Base-by-base conservation (phyloP, 2,888 invertebrate genomes). In the Tortricodes alternella region DNA sequence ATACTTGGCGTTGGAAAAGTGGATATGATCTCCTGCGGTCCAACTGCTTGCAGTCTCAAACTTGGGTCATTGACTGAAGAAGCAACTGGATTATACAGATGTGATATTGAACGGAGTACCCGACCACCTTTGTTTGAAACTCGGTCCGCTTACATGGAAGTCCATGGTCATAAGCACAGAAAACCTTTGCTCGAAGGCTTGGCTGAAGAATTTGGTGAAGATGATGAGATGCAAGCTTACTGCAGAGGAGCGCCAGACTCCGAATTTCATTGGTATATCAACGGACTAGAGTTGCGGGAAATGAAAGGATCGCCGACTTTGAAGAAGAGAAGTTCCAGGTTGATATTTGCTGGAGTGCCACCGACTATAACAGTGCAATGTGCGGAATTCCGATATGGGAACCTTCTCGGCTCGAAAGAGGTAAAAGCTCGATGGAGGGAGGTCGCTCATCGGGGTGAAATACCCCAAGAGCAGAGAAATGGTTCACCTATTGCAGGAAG, bases 371-470 rank as follows among this genome's bases (percentile, higher is more conserved):
- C 82, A 61, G 85, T 78, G 68, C 92, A 73, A 65, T 93, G 85
- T 80, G 92, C 84, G 37, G 92, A 76, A 73, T 90, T 67, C 68
- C 85, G 87, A 7, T 84, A 88, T 32, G 92, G 92, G 0, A 92
- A 89, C 73, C 58, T 83, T 11, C 74, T 75, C 6, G 84, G 85
- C 1, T 89, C 90, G 0, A 82, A 77, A 32, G 74, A 80, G 61
- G 68, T 68, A 16, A 80, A 73, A 53, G 87, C 82, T 0, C 65
- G 66, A 1, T 89, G 87, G 88, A 77, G 67, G 29, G 75, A 73
- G 46, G 44, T 51, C 1, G 61, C 51, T 46, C 56, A 59, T 32
- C 64, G 66, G 35, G 71, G 74, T 15, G 73, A 76, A 44, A 64
- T 62, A 1, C 66, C 77, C 2, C 70, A 70, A 44, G 72, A 74